Conservation (phyloP, 1,140 invertebrate genomes). For the Macrotrachela quadricornifera region DNA sequence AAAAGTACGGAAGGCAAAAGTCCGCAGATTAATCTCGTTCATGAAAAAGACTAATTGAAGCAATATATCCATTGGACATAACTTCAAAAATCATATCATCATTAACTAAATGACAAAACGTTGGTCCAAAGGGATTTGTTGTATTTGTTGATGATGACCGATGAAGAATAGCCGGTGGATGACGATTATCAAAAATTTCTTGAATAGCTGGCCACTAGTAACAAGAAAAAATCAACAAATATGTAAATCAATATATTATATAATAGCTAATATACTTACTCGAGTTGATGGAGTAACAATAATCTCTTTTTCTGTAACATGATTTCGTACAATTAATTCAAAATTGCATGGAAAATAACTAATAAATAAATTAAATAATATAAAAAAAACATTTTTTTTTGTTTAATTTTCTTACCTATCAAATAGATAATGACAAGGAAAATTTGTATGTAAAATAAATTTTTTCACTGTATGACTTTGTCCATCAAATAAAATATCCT, state of each 20-base stretch:
- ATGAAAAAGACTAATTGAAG: conserved; percentile 2
- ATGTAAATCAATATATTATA: too few relatives aligned
- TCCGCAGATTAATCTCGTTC: conserved; percentile 9
- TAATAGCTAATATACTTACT: conserved; percentile 15
- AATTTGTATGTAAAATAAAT: conserved; percentile 90
- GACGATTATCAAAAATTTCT: conserved; percentile 49
- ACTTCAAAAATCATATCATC: conserved; percentile 91
- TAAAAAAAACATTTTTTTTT: not conserved
- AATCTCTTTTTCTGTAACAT: conserved; percentile 17
- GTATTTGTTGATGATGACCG: conserved; percentile 77
- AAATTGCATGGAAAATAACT: conserved; percentile 1
- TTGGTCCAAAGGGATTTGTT: conserved; percentile 83
- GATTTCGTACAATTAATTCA: not conserved
- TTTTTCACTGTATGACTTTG: conserved; percentile 78
- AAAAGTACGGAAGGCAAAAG: conserved; percentile 10
- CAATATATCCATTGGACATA: conserved; percentile 12
- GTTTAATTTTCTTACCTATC: conserved; percentile 51
- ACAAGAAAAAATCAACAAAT: too few relatives aligned
- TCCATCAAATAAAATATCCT: conserved; percentile 90
- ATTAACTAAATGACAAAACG: conserved; percentile 69
- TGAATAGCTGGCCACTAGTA: conserved; percentile 70
- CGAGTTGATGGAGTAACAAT: conserved; percentile 28
- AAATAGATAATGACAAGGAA: conserved; percentile 95
- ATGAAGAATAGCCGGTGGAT: conserved; percentile 73
- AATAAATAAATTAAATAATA: not conserved